phyloP scores from a whole-genome alignment of 2,797 vertebrate species.

The Emys orbicularis region DNA sequence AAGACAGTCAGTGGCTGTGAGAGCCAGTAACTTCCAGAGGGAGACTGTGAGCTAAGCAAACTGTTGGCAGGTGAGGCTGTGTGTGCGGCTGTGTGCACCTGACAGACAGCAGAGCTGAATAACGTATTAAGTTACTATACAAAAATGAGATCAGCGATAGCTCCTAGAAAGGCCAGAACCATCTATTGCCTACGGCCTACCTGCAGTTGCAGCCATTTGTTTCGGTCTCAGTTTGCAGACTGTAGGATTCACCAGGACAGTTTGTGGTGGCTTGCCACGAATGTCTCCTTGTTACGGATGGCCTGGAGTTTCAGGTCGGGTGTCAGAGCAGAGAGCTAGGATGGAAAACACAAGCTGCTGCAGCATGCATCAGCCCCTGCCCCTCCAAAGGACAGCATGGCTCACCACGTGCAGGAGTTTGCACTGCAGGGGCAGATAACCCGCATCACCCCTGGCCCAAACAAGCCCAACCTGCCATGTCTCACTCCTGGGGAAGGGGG shows the following conservation, averaged over 20 bases:
- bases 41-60: not conserved
- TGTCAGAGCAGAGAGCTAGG: rapidly evolving
- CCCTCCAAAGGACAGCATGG: rapidly evolving
- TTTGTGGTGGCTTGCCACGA: not conserved
- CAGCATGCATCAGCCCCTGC: rapidly evolving
- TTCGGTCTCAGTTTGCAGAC: not conserved
- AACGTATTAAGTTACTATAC: not conserved
- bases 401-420: rapidly evolving
- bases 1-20: no score
- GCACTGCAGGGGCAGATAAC: rapidly evolving
- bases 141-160: not conserved
- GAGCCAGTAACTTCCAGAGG: not conserved
- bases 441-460: not conserved
- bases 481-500: not conserved
- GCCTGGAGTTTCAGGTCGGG: rapidly evolving
- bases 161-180: not conserved
- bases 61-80: rapidly evolving
- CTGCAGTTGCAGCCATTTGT: not conserved
- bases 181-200: not conserved
- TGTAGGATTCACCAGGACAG: not conserved
- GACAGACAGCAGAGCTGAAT: not conserved
- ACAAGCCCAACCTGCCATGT: rapidly evolving
- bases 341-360: rapidly evolving
- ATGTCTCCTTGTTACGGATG: not conserved
- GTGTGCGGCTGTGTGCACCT: rapidly evolving